These are phyloP conservation scores for Nebria salina DNA, from an alignment of 2,888 invertebrate species.

Conservation along the genomic window DNA sequence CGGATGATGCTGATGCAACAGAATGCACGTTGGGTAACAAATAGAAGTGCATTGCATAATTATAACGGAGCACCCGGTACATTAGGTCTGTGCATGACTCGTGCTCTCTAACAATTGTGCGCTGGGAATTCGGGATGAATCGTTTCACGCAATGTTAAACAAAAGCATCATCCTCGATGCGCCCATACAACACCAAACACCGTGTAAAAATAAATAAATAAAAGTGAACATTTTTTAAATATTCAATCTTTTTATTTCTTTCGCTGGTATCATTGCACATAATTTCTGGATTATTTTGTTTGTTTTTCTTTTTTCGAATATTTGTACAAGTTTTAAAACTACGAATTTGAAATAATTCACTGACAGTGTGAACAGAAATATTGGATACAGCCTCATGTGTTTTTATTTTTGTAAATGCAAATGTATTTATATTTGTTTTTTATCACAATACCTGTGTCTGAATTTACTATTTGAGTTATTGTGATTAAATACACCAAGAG, in stretches of 20 bases:
- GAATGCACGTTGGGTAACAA: neutral
- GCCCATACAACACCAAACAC: neutral
- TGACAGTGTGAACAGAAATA: neutral
- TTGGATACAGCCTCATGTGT: neutral
- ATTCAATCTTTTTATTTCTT: neutral
- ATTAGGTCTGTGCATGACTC: slow-evolving; percentile 20
- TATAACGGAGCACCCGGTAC: slow-evolving; percentile 16
- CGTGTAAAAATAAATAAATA: slow-evolving; percentile 3
- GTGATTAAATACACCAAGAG: too few species aligned
- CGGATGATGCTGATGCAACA: slow-evolving; percentile 8
- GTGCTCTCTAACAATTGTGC: slow-evolving; percentile 29
- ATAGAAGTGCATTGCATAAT: neutral
- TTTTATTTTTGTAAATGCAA: too few species aligned
- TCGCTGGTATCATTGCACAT: neutral
- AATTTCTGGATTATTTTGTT: neutral
- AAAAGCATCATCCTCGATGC: slow-evolving; percentile 10
- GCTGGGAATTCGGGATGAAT: slow-evolving; percentile 18
- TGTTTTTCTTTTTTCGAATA: neutral
- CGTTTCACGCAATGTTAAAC: slow-evolving; percentile 29
- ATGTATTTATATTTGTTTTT: too few species aligned
- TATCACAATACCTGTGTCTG: too few species aligned
- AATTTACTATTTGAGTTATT: too few species aligned
- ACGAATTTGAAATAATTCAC: neutral
- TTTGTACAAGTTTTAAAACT: neutral
- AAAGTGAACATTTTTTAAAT: neutral